Conservation (phyloP, 2,113 vertebrate genomes). For the Cynopterus brachyotis region DNA sequence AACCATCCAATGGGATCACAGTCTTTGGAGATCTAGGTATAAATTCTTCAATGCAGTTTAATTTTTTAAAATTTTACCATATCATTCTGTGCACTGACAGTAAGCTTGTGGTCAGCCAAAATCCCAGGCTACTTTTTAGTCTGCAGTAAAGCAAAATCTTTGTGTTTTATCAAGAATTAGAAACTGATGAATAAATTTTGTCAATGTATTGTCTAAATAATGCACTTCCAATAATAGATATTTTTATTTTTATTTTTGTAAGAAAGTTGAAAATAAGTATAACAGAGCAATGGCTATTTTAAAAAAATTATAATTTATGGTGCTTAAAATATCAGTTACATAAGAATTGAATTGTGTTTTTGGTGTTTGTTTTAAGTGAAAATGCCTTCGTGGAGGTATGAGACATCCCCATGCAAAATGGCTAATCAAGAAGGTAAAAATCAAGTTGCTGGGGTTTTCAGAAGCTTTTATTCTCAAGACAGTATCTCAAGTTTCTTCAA, state of each 20-base stretch:
- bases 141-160: background rate
- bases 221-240: background rate
- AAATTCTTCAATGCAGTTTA: background rate
- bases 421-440: constrained; percentile 16
- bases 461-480: background rate
- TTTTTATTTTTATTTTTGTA: background rate
- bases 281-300: background rate
- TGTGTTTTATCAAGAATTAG: constrained; percentile 14
- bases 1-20: background rate
- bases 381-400: background rate
- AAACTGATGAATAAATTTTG: background rate
- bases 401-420: background rate
- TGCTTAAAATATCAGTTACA: background rate
- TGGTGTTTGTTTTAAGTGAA: background rate
- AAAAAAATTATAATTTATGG: background rate
- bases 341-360: background rate
- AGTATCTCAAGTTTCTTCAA: background rate
- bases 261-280: constrained; percentile 29
- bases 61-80: background rate
- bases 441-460: background rate
- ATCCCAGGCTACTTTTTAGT: background rate
- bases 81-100: background rate
- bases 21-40: background rate
- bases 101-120: background rate
- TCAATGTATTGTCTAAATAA: background rate